Conservation (phyloP, 1,140 invertebrate genomes). For the Aphelenchoides avenae region DNA sequence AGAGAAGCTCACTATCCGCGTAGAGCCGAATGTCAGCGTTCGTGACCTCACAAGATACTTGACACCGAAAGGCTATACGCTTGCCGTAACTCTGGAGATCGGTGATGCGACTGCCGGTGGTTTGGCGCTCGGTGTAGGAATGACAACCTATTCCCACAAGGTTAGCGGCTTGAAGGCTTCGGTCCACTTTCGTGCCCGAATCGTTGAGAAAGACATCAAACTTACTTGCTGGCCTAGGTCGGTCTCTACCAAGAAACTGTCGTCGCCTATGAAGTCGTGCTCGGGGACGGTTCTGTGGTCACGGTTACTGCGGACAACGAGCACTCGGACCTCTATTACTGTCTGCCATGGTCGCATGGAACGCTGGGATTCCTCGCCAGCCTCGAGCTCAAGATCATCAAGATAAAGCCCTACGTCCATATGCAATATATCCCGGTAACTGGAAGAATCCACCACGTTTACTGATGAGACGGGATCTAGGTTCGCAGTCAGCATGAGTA, state of each 20-base stretch:
- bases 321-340: constrained; percentile 63
- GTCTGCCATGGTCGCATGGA: constrained; percentile 66
- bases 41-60: constrained; percentile 64
- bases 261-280: constrained; percentile 64
- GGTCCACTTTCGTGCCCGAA: neutral
- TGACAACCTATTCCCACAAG: constrained; percentile 62
- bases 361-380: constrained; percentile 65
- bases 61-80: constrained; percentile 63
- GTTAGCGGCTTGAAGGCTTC: constrained; percentile 26
- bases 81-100: constrained; percentile 66
- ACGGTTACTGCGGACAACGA: constrained; percentile 62
- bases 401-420: constrained; percentile 63
- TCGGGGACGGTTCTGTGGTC: constrained; percentile 63
- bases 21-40: constrained; percentile 65
- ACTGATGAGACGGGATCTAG: constrained; percentile 31
- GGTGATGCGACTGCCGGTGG: constrained; percentile 65
- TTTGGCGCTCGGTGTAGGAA: constrained; percentile 65
- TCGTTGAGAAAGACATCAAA: constrained; percentile 23
- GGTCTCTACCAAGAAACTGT: constrained; percentile 66
- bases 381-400: constrained; percentile 63
- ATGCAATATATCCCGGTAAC: constrained; percentile 64
- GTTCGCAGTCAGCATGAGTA: constrained; percentile 62
- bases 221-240: constrained; percentile 35
- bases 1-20: constrained; percentile 62
- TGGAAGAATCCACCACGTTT: neutral